These are phyloP conservation scores for Arvicola amphibius DNA, from an alignment of 2,797 vertebrate genomes.

Conservation along the genomic window DNA sequence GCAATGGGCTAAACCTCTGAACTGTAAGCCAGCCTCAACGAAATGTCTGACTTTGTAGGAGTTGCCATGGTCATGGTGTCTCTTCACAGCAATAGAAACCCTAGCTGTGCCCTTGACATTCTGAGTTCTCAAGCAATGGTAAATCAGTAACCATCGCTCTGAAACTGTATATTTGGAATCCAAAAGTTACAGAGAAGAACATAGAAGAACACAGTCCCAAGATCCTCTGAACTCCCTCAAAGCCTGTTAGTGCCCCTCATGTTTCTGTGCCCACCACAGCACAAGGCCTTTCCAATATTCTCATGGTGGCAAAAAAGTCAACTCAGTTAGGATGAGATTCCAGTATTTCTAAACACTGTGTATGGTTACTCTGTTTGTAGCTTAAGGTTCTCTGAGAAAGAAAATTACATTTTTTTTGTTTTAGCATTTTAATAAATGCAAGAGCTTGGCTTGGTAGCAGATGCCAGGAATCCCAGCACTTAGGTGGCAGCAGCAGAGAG, in stretches of 20 bases:
- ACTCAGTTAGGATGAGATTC: neutral
- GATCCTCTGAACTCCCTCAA: neutral
- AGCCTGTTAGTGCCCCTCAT: neutral
- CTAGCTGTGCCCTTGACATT: neutral
- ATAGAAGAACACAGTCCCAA: constrained; percentile 16
- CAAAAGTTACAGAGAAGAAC: constrained; percentile 10
- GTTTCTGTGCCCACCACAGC: neutral
- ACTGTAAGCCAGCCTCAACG: neutral
- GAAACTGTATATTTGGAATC: neutral
- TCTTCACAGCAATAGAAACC: neutral
- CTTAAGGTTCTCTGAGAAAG: constrained; percentile 40
- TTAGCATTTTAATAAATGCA: constrained; percentile 61
- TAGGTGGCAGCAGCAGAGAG: neutral
- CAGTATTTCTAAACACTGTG: constrained; percentile 28
- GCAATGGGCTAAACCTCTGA: neutral
- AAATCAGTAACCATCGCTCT: neutral
- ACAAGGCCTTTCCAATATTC: neutral
- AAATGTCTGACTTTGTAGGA: neutral
- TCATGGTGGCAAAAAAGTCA: neutral
- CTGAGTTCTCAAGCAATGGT: neutral
- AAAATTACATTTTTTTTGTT: constrained; percentile 48
- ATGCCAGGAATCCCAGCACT: neutral
- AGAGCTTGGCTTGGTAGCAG: neutral
- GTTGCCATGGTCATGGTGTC: neutral
- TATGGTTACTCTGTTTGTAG: constrained; percentile 41